These are phyloP conservation scores for Melanotaenia parkinsoni DNA, from an alignment of 2,797 vertebrate genomes.

Conservation along the genomic window DNA sequence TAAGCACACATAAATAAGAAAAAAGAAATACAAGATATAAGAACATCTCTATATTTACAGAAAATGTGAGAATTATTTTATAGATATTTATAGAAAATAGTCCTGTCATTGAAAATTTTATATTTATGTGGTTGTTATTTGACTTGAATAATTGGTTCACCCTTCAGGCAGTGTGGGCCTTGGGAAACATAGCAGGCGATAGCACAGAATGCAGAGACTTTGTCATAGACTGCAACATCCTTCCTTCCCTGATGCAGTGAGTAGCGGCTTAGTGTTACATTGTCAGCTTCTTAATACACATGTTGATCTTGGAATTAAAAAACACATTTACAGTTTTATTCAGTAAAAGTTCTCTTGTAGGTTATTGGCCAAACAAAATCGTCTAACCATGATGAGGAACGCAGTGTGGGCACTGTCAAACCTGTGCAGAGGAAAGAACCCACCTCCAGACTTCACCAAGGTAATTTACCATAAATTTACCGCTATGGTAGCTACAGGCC, in stretches of 20 bases:
- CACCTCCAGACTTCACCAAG: conserved; percentile 96
- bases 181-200: conserved; percentile 97
- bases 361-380: conserved; percentile 93
- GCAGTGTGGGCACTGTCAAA: conserved; percentile 98
- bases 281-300: not conserved
- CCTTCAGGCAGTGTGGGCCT: conserved; percentile 93
- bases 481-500: conserved; percentile 36
- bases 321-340: not conserved
- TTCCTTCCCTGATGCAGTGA: conserved; percentile 94
- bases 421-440: conserved; percentile 97
- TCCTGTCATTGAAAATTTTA: not conserved
- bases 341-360: conserved; percentile 70
- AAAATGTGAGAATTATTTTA: no score
- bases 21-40: no score
- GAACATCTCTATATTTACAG: no score
- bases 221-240: conserved; percentile 95
- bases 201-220: conserved; percentile 98
- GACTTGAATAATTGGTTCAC: conserved; percentile 22
- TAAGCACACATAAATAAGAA: no score
- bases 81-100: not conserved
- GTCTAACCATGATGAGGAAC: conserved; percentile 96
- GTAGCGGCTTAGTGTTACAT: conserved; percentile 62
- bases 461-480: conserved; percentile 76
- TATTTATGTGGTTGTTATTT: conserved; percentile 10
- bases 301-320: not conserved